Conservation (phyloP, 2,113 vertebrate genomes). For the Mesoclemmys tuberculata region DNA sequence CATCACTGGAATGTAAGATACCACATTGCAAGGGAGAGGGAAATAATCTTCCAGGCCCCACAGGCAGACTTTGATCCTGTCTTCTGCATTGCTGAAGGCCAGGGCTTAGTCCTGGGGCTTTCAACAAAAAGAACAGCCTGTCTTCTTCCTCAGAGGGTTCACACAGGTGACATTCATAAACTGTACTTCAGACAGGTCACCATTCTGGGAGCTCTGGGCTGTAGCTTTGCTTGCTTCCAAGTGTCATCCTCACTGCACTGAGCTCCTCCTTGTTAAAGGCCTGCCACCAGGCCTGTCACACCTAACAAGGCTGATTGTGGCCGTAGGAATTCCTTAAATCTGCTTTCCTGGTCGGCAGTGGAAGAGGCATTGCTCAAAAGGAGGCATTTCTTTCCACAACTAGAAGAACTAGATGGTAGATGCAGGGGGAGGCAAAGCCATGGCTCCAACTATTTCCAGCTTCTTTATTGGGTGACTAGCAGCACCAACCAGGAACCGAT, state of each 20-base stretch:
- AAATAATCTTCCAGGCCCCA: no score
- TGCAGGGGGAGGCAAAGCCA: background rate
- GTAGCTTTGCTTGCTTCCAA: background rate
- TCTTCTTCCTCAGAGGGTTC: background rate
- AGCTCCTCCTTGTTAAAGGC: background rate
- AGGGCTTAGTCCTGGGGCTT: background rate
- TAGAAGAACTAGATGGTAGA: background rate
- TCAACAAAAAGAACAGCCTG: background rate
- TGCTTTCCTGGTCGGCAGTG: background rate
- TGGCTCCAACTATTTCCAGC: background rate
- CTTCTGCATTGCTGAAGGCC: no score
- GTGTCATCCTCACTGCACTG: background rate
- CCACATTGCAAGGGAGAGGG: background rate
- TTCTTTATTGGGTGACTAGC: background rate
- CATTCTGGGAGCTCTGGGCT: background rate
- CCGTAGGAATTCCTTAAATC: background rate
- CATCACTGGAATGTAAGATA: background rate
- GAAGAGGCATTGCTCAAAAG: background rate
- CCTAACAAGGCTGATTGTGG: background rate
- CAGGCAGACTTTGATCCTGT: no score
- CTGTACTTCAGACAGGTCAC: background rate
- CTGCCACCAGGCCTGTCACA: background rate
- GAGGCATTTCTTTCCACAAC: background rate
- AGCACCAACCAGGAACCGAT: background rate
- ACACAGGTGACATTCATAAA: background rate